Percentiles rank a stretch among this genome's conserved stretches.
Conservation (phyloP, 2,888 invertebrate genomes). For the Nezara viridula region DNA sequence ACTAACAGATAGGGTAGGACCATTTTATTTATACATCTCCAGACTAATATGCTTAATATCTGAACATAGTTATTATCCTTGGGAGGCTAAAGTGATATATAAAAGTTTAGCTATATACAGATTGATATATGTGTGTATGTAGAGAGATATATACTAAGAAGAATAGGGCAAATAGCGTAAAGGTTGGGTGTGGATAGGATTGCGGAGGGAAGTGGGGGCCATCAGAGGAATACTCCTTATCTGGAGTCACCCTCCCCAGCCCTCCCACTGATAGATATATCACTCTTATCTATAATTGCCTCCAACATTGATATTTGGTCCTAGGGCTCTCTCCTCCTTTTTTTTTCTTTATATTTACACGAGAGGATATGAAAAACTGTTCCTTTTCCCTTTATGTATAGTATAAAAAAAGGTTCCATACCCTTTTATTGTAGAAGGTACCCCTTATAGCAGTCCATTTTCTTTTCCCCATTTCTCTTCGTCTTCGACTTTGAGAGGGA, state of each 20-base stretch:
- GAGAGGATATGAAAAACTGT: constrained; percentile 55
- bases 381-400: constrained; percentile 43
- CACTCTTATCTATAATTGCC: constrained; percentile 64
- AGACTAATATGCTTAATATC: no score
- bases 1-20: no score
- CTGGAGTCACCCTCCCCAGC: constrained; percentile 6
- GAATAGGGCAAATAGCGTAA: constrained; percentile 23
- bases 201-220: background rate
- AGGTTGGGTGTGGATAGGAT: constrained; percentile 45
- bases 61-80: no score
- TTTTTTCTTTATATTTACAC: constrained; percentile 53
- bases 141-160: constrained; percentile 3
- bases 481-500: background rate
- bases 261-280: constrained; percentile 61
- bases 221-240: constrained; percentile 54
- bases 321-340: background rate
- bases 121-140: background rate
- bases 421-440: constrained; percentile 42
- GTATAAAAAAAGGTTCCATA: constrained; percentile 10
- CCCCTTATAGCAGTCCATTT: constrained; percentile 40
- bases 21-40: no score
- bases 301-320: constrained; percentile 61
- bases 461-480: constrained; percentile 17
- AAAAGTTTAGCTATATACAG: background rate
- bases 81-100: no score